Evolutionary conservation across 2,888 invertebrate species (phyloP), one percentile per base, ranked within the genome.

Genomic region (Digitonthophagus gazella): DNA sequence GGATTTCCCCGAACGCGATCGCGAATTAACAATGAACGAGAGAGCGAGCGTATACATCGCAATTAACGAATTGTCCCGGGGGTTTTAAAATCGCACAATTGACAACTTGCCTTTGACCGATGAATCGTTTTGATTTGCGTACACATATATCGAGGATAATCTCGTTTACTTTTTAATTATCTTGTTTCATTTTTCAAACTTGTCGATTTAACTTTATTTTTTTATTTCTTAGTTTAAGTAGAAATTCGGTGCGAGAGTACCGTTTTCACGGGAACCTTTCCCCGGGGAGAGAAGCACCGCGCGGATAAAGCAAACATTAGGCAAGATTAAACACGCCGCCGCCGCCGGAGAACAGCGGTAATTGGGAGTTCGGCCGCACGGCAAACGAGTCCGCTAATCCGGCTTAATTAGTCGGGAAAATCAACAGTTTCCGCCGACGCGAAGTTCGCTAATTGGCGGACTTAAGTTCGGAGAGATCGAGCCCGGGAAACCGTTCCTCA

Each of bases 341-440:
- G 18, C 18, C 18, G 11, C 18, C 61, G 61, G n/a, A 15, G 61
- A 18, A 19, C 61, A n/a, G 19, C 61, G 61, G 18, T 61, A 61
- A 61, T 61, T 61, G 61, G 28, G 61, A 61, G 61, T 16, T 61
- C 6, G 18, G 18, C 16, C 18, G 19, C 18, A 15, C 73, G 71
- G 76, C 75, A 77, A 77, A 77, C 77, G 77, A 76, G 75, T 75
- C 73, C 68, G 74, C 71, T 78, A 78, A 78, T 78, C 78, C 77
- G 75, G 74, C 75, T 76, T 80, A 80, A 80, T 80, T 80, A 80
- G 78, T 76, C 77, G 78, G 75, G 76, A 80, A 79, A 80, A 80
- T 80, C 80, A 80, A 80, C 80, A 80, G 72, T 44, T 66, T 61
- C 66, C 66, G 3, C 28, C 69, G 69, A 58, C 63, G 55, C 16